A percentile compares a stretch with the other conserved stretches of the same genome.
These are phyloP conservation scores for Andricus curvator DNA, from an alignment of 2,888 invertebrate genomes.

Conservation along the genomic window DNA sequence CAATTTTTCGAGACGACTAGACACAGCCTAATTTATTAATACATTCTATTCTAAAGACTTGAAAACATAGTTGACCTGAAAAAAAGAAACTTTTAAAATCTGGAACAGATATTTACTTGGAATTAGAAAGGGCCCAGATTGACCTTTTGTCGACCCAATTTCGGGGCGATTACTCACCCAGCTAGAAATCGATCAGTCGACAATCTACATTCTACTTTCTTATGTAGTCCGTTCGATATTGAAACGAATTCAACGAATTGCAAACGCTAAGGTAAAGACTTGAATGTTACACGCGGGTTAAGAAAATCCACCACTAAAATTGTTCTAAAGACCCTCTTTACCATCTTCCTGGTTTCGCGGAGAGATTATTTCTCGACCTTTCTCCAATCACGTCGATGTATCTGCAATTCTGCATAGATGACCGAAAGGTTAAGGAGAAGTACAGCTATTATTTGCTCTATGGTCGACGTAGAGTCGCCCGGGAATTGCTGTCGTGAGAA, in stretches of 20 bases:
- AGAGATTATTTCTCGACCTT: conserved; percentile 28
- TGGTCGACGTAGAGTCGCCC: conserved; percentile 40
- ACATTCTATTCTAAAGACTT: no score
- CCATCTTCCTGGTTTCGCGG: conserved; percentile 9
- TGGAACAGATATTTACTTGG: neutral
- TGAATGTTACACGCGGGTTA: neutral
- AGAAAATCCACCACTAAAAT: conserved; percentile 3
- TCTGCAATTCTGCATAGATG: conserved; percentile 29
- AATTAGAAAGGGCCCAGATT: conserved; percentile 30
- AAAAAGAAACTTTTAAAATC: neutral
- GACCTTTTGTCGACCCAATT: conserved; percentile 33
- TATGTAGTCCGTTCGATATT: neutral
- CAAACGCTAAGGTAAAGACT: neutral
- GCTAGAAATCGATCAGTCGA: conserved; percentile 25
- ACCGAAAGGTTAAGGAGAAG: conserved; percentile 46
- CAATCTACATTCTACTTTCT: conserved; percentile 5
- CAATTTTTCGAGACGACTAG: no score
- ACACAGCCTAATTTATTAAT: no score
- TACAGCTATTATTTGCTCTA: conserved; percentile 44
- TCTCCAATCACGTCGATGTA: conserved; percentile 42
- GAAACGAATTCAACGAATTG: neutral
- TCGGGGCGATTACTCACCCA: conserved; percentile 29
- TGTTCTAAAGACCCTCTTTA: conserved; percentile 1
- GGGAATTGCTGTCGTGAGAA: conserved; percentile 49
- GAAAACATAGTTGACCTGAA: no score